phyloP scores from a whole-genome alignment of 2,797 vertebrate species.

The Heterohyrax brucei region DNA sequence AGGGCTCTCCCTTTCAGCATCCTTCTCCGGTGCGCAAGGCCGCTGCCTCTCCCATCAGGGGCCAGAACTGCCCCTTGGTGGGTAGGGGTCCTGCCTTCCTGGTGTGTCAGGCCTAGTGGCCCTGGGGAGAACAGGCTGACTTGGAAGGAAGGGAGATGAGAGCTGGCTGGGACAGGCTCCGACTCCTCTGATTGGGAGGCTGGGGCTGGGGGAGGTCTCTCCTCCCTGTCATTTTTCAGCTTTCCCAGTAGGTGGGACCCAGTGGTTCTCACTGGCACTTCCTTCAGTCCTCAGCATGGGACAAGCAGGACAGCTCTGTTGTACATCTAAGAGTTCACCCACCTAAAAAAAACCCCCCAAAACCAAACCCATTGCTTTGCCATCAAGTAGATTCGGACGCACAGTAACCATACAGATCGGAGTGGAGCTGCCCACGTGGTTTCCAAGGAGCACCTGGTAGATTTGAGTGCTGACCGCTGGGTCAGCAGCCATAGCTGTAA shows the following conservation, averaged over 20 bases:
- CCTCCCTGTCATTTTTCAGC: background rate
- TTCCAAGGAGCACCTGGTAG: too few relatives aligned
- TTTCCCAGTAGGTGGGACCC: fast-evolving
- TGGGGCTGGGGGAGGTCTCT: too few relatives aligned
- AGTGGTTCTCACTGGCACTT: fast-evolving
- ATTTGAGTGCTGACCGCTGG: too few relatives aligned
- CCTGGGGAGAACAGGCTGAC: background rate
- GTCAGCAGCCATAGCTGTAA: too few relatives aligned
- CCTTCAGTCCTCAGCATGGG: fast-evolving
- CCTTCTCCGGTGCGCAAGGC: too few relatives aligned
- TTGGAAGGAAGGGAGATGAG: background rate
- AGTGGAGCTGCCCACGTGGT: too few relatives aligned
- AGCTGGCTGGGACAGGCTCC: background rate
- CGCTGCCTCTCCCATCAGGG: background rate
- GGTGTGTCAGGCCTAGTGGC: background rate
- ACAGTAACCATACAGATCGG: too few relatives aligned
- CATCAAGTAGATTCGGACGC: too few relatives aligned
- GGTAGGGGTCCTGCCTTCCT: fast-evolving
- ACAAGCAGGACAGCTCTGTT: fast-evolving
- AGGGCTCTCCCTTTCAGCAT: too few relatives aligned
- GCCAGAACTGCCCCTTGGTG: background rate
- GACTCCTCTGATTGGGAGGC: background rate
- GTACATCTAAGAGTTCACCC: background rate
- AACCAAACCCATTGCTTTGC: too few relatives aligned
- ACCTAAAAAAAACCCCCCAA: too few relatives aligned